Percentiles rank a stretch among this genome's conserved stretches.
Conservation (phyloP, 1,140 invertebrate species). For the Steinernema feltiae region DNA sequence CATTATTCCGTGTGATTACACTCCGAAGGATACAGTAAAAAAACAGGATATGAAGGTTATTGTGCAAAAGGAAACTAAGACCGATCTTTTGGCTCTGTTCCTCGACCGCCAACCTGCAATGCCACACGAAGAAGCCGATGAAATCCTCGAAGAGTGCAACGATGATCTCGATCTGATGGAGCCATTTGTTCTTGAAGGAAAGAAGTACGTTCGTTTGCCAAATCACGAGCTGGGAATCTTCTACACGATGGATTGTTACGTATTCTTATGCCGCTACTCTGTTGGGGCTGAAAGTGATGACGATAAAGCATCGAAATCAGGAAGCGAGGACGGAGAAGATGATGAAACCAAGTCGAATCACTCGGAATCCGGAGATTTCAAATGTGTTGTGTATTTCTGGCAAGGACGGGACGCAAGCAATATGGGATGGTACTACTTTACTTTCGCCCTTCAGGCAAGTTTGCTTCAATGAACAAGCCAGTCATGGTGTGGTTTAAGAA, state of each 20-base stretch:
- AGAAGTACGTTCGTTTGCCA: conserved; percentile 89
- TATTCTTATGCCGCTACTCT: conserved; percentile 92
- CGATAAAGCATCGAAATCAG: conserved; percentile 30
- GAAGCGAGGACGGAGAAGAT: conserved; percentile 64
- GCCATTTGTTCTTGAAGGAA: conserved; percentile 83
- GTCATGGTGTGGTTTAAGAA: conserved; percentile 69
- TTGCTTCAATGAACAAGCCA: not conserved
- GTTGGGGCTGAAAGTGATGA: conserved; percentile 65
- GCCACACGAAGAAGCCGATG: conserved; percentile 75
- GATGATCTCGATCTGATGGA: conserved; percentile 94
- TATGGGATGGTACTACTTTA: conserved; percentile 99
- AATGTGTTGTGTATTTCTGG: conserved; percentile 98
- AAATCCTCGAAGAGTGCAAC: conserved; percentile 84
- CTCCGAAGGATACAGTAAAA: conserved; percentile 67
- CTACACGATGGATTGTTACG: conserved; percentile 91
- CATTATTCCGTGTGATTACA: conserved; percentile 97
- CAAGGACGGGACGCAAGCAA: conserved; percentile 92
- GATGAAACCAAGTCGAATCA: conserved; percentile 59
- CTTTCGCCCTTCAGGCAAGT: conserved; percentile 69
- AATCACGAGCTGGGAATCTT: conserved; percentile 89
- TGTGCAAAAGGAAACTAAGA: conserved; percentile 61
- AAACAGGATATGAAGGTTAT: conserved; percentile 60
- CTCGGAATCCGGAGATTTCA: conserved; percentile 66
- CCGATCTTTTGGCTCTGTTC: conserved; percentile 88
- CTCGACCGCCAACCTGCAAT: conserved; percentile 85